phyloP scores from a whole-genome alignment of 1,140 invertebrate species.

The Hyposmocoma kahamanoa region DNA sequence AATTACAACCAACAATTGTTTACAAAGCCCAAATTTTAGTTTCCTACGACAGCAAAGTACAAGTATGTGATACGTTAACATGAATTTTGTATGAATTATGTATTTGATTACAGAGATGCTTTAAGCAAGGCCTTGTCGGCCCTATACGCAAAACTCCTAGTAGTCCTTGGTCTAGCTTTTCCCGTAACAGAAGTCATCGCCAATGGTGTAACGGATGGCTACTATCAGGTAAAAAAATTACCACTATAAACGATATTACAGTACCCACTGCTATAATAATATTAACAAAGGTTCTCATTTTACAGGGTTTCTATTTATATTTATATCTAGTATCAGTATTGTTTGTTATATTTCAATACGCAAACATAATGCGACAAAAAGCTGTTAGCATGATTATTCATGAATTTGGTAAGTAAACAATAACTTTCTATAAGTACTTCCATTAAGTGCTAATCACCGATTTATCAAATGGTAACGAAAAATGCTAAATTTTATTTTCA shows the following conservation, averaged over 20 bases:
- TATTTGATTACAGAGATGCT: conserved; percentile 62
- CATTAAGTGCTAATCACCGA: background rate
- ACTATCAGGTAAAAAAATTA: conserved; percentile 76
- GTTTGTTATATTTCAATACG: conserved; percentile 89
- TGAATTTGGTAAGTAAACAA: conserved; percentile 44
- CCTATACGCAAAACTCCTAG: conserved; percentile 85
- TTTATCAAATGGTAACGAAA: no score
- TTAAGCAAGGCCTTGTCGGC: conserved; percentile 79
- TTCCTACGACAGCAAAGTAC: no score
- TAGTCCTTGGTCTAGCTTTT: conserved; percentile 84
- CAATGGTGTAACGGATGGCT: conserved; percentile 76
- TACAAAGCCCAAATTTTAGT: no score
- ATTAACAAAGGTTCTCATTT: conserved; percentile 25
- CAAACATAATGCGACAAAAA: conserved; percentile 73
- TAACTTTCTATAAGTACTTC: conserved; percentile 10
- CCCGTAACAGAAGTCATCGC: conserved; percentile 82
- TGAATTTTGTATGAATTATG: background rate
- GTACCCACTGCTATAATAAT: no score
- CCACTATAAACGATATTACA: no score
- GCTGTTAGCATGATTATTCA: conserved; percentile 56
- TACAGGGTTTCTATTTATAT: conserved; percentile 89
- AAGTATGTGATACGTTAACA: no score
- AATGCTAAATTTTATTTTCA: background rate
- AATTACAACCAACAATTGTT: no score
- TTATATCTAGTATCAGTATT: conserved; percentile 84